These are phyloP conservation scores for Apis florea DNA, from an alignment of 1,140 invertebrate genomes.

Conservation along the genomic window DNA sequence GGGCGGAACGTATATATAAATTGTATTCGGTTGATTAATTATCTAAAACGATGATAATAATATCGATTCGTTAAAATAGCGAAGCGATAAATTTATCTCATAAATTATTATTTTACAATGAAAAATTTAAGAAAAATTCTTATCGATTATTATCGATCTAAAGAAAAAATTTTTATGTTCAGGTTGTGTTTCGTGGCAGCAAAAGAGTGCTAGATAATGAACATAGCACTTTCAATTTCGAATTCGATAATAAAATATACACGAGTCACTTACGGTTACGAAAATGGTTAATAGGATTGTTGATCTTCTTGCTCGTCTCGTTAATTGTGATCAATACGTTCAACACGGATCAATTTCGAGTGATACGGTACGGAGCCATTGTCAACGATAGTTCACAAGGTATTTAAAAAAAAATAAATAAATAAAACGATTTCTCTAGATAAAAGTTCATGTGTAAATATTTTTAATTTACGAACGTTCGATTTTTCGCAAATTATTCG, in stretches of 20 bases:
- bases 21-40: too few species aligned
- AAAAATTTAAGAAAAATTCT: too few species aligned
- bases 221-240: slow-evolving; percentile 5
- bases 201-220: slow-evolving; percentile 47
- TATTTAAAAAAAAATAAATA: slow-evolving; percentile 16
- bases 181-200: slow-evolving; percentile 57
- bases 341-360: slow-evolving; percentile 69
- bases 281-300: slow-evolving; percentile 71
- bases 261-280: slow-evolving; percentile 60
- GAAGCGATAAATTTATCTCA: too few species aligned
- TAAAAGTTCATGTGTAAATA: too few species aligned
- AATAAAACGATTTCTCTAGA: too few species aligned
- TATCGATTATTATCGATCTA: not conserved
- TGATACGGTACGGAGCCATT: slow-evolving; percentile 56
- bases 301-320: slow-evolving; percentile 69
- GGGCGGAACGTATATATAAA: too few species aligned
- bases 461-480: too few species aligned
- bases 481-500: too few species aligned
- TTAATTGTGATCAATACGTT: slow-evolving; percentile 74
- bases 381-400: slow-evolving; percentile 57
- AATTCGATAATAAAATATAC: slow-evolving; percentile 40
- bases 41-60: too few species aligned
- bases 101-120: too few species aligned
- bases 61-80: too few species aligned
- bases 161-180: not conserved